Evolutionary conservation across 1,140 invertebrate genomes (phyloP).

Genomic region (Anastatus disparis): DNA sequence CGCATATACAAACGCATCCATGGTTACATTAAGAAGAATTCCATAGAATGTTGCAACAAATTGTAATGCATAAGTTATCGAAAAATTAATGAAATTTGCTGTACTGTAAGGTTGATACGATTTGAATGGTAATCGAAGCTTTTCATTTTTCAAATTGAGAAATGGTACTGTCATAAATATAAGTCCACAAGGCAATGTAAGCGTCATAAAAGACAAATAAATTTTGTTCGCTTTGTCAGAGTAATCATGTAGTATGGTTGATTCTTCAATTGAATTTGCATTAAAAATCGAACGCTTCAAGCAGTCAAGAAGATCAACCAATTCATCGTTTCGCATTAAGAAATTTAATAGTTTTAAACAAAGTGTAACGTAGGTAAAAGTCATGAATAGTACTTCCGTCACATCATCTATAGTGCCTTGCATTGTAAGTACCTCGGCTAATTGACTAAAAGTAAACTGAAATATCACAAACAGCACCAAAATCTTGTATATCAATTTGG

Average conservation of each 20-base stretch:
- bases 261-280: constrained; percentile 10
- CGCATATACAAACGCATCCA: constrained; percentile 47
- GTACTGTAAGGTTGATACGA: constrained; percentile 20
- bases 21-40: constrained; percentile 45
- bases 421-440: not conserved
- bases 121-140: constrained; percentile 27
- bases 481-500: constrained; percentile 5
- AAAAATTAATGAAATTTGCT: not conserved
- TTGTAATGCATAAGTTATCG: constrained; percentile 12
- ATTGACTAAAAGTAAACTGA: constrained; percentile 2
- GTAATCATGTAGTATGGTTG: not conserved
- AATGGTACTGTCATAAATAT: not conserved
- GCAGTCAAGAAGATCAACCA: not conserved
- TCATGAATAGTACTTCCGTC: constrained; percentile 12
- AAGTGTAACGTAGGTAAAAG: constrained; percentile 15
- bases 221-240: not conserved
- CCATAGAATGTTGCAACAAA: constrained; percentile 27
- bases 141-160: not conserved
- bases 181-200: not conserved
- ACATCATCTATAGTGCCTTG: constrained; percentile 11
- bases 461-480: constrained; percentile 1
- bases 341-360: constrained; percentile 31
- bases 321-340: not conserved
- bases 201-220: constrained; percentile 4
- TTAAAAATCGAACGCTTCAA: not conserved